These are phyloP conservation scores for Drosophila willistoni DNA, from an alignment of 1,140 invertebrate genomes.

Conservation along the genomic window DNA sequence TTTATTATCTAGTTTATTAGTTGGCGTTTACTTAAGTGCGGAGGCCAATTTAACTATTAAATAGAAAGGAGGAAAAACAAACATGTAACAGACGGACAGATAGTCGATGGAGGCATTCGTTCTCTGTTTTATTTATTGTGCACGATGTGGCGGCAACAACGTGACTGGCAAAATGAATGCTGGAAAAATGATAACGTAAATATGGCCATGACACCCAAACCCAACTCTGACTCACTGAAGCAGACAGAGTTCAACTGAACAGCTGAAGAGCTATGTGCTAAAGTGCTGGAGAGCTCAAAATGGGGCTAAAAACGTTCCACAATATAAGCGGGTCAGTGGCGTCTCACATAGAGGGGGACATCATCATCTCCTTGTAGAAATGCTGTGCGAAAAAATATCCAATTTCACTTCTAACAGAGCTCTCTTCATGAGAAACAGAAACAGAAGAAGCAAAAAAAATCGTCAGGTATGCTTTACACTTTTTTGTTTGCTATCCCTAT, in stretches of 20 bases:
- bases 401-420: not conserved
- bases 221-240: slow-evolving; percentile 1
- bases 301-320: not conserved
- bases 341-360: not conserved
- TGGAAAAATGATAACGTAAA: slow-evolving; percentile 74
- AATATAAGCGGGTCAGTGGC: not conserved
- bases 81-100: slow-evolving; percentile 13
- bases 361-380: not conserved
- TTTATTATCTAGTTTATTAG: slow-evolving; percentile 42
- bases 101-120: slow-evolving; percentile 12
- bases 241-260: slow-evolving; percentile 15
- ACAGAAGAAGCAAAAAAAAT: too few species aligned
- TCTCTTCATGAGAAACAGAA: not conserved
- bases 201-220: slow-evolving; percentile 51
- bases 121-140: slow-evolving; percentile 56
- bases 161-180: slow-evolving; percentile 70
- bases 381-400: not conserved
- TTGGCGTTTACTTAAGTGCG: slow-evolving; percentile 9
- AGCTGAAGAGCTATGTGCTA: not conserved
- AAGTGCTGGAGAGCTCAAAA: not conserved
- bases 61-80: not conserved
- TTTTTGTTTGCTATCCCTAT: not conserved
- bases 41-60: slow-evolving; percentile 45
- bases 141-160: slow-evolving; percentile 50
- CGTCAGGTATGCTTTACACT: not conserved